Percentiles rank a stretch among this genome's conserved stretches.
These are phyloP conservation scores for Tachyglossus aculeatus DNA, from an alignment of 2,797 vertebrate species.

Conservation along the genomic window DNA sequence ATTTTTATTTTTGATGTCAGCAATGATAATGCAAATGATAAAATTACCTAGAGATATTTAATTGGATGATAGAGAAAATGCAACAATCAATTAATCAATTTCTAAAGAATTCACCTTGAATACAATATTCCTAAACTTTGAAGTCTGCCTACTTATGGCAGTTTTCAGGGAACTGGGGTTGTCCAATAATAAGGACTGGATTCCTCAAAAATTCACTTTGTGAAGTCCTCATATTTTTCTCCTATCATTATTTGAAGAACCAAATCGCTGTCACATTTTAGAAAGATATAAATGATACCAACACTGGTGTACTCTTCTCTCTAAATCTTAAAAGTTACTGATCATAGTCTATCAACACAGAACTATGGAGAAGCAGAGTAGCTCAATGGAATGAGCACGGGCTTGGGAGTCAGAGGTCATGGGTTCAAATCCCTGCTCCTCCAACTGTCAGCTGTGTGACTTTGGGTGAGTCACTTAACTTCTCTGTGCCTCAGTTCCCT, in stretches of 20 bases:
- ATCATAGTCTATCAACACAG: neutral
- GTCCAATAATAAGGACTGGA: too few relatives aligned
- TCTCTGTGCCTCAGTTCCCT: too few relatives aligned
- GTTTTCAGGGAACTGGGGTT: conserved; percentile 11
- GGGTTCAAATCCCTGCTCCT: too few relatives aligned
- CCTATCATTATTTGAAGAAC: conserved; percentile 15
- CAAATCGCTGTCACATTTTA: conserved; percentile 30
- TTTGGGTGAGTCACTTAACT: too few relatives aligned
- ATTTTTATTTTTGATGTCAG: neutral
- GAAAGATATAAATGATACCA: conserved; percentile 27
- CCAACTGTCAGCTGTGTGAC: too few relatives aligned
- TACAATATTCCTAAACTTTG: conserved; percentile 15
- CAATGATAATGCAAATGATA: neutral
- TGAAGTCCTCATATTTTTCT: conserved; percentile 24
- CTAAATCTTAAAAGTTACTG: conserved; percentile 3
- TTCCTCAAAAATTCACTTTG: neutral
- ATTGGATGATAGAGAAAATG: neutral
- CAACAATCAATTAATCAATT: neutral
- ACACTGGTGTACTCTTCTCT: neutral
- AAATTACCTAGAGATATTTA: neutral
- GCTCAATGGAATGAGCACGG: too few relatives aligned
- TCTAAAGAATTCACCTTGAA: neutral
- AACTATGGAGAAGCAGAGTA: too few relatives aligned
- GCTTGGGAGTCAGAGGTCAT: too few relatives aligned
- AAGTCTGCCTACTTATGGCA: neutral